These are phyloP conservation scores for Furnarius figulus DNA, from an alignment of 2,113 vertebrate genomes.

Conservation along the genomic window DNA sequence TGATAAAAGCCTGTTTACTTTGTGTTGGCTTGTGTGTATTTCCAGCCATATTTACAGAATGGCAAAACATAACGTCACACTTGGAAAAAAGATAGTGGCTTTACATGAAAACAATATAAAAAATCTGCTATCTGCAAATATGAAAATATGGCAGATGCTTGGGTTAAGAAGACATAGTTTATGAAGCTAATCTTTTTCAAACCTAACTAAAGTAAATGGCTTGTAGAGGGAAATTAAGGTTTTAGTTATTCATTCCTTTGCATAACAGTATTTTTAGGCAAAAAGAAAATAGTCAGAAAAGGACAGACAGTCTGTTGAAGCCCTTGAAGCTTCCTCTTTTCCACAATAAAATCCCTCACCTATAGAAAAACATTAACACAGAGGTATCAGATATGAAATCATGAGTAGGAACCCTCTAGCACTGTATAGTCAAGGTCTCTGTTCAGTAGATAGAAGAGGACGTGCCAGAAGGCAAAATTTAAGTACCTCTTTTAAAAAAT, in stretches of 20 bases:
- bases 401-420: background rate
- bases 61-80: background rate
- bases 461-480: background rate
- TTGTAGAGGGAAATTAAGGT: background rate
- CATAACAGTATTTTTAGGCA: background rate
- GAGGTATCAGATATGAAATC: background rate
- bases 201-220: background rate
- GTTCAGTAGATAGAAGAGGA: background rate
- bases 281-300: background rate
- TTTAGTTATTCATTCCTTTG: background rate
- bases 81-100: background rate
- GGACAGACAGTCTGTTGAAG: background rate
- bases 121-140: background rate
- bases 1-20: slow-evolving; percentile 36
- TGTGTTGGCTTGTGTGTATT: background rate
- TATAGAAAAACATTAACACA: background rate
- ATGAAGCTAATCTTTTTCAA: background rate
- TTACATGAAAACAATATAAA: background rate
- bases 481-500: background rate
- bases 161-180: background rate
- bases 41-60: background rate
- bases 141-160: background rate
- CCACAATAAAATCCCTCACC: background rate
- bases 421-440: background rate
- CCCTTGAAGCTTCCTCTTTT: background rate